Base-by-base conservation (phyloP, 2,888 invertebrate genomes). In the Polydrusus tereticollis region DNA sequence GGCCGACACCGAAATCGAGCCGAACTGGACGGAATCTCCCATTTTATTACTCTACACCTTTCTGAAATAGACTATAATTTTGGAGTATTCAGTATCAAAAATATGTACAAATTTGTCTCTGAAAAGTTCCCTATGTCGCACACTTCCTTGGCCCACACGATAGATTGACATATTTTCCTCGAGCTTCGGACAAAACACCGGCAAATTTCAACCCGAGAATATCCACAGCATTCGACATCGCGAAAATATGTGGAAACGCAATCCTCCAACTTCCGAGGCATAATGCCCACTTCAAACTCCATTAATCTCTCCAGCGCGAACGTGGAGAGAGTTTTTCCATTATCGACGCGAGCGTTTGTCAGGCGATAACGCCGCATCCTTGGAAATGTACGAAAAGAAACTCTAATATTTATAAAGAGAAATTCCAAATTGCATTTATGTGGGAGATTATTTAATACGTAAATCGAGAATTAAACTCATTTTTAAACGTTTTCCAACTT, bases 251-350 rank as follows among this genome's bases (percentile, higher is more conserved):
- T 67, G 63, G 52, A 74, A 74, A 74, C 70, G 70, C 70, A 70
- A 74, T 74, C 67, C 70, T 50, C 63, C 66, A 43, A 63, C 73
- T 74, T 58, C 20, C 57, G 63, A 67, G 47, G 63, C 70, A 74
- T 70, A 74, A 74, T 74, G 67, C 70, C 73, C 73, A 74, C 73
- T 74, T 74, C 70, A 74, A 74, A 74, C 73, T 74, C 73, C 73
- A 74, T 74, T 74, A 74, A 74, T 74, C 73, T 74, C 69, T 52
- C 38, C 38, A 63, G 43, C 12, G 66, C 58, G 67, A 62, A 67
- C 66, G 62, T 65, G 70, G 67, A 68, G 62, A 36, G 72, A 72
- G 72, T 72, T 72, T 69, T 68, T 50, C 45, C 72, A 67, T 58
- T 52, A 63, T 62, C 57, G 43, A 52, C 29, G 52, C 14, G 6